Conservation (phyloP, 1,140 invertebrate species). For the Glossosoma conforme region DNA sequence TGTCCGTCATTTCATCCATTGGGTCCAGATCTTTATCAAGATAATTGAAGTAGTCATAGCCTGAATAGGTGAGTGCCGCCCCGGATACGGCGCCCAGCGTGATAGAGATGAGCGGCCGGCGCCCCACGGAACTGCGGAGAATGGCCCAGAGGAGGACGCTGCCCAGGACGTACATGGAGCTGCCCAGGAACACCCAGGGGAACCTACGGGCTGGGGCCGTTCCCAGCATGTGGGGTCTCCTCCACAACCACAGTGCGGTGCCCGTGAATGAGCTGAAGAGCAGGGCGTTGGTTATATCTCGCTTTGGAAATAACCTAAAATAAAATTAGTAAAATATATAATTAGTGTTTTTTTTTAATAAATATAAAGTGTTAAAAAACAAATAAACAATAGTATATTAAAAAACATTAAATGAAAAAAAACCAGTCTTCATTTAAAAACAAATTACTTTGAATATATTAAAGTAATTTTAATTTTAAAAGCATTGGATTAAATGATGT, state of each 20-base stretch:
- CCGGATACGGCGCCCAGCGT: conserved; percentile 43
- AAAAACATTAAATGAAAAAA: too few species aligned
- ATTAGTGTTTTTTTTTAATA: too few species aligned
- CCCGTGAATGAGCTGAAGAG: conserved; percentile 44
- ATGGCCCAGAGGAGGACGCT: conserved; percentile 49
- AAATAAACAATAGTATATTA: too few species aligned
- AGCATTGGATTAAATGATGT: too few species aligned
- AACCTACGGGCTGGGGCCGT: conserved; percentile 44
- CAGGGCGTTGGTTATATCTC: conserved; percentile 46
- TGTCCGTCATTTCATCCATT: conserved; percentile 19
- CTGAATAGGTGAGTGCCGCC: conserved; percentile 46
- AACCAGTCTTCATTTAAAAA: too few species aligned
- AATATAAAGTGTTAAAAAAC: too few species aligned
- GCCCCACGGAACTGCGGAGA: conserved; percentile 43
- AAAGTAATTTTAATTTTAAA: too few species aligned
- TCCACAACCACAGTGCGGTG: conserved; percentile 46
- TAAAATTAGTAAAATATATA: conserved; percentile 23
- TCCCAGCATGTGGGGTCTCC: conserved; percentile 46
- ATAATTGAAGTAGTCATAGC: conserved; percentile 48
- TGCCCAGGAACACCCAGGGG: conserved; percentile 48
- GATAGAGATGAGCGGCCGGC: conserved; percentile 43
- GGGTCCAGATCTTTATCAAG: conserved; percentile 44
- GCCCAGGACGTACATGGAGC: conserved; percentile 45
- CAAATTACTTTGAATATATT: too few species aligned
- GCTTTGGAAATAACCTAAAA: conserved; percentile 44